Evolutionary conservation across 2,797 vertebrate species (phyloP), one percentile per base, ranked within the genome.

Genomic region (Poecilia picta): DNA sequence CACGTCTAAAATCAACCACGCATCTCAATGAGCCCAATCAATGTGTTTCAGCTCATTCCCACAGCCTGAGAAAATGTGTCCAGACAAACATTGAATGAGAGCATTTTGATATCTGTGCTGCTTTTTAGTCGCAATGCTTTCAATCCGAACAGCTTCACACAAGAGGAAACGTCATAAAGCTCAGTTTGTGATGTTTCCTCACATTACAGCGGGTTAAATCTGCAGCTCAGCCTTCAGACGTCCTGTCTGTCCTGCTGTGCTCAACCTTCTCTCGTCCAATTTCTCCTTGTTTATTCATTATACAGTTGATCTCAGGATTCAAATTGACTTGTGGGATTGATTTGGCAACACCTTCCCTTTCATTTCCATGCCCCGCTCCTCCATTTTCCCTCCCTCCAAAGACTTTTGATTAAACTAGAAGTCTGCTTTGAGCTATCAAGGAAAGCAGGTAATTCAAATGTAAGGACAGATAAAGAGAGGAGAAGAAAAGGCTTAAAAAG

Each of bases 251-350:
- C 84, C 87, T 80, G 70, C 80, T 8, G 70, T 25, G 77, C 82
- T 5, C 78, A 16, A 47, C 43, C 15, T 23, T 57, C 83, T 71
- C 75, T 53, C 78, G 83, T 72, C 82, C 80, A 74, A 73, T 85
- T 88, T 89, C 89, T 82, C 81, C 86, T 89, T 89, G 88, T 91
- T 93, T 94, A 89, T 92, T 91, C 92, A 89, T 90, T 93, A 88
- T 89, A 80, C 62, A 79, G 80, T 92, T 88, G 88, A 93, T 94
- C 85, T 85, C 85, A 53, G 78, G 89, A 80, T 84, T 85, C 85
- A 91, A 90, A 94, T 93, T 92, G 92, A 93, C 91, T 89, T 39
- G 85, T 75, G 78, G 89, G 86, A 93, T 92, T 94, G 90, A 94
- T 93, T 93, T 88, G 83, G 83, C 87, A 88, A 89, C 70, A 76